These are phyloP conservation scores for Sarcophaga carnaria DNA, from an alignment of 2,888 invertebrate genomes.

Conservation along the genomic window DNA sequence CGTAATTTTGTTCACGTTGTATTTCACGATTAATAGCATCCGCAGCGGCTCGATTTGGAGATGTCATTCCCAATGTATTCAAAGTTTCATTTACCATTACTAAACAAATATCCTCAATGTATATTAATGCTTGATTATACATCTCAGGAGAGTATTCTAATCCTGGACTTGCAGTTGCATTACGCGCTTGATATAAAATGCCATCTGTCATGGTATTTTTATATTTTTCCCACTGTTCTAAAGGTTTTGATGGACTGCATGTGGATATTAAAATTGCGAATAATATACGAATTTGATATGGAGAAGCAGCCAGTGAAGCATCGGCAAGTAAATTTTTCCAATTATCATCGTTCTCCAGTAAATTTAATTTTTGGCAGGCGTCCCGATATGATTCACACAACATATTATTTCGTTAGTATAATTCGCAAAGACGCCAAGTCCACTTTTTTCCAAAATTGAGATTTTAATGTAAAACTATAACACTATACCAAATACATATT, in stretches of 20 bases:
- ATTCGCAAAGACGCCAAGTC: too few species aligned
- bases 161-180: constrained; percentile 5
- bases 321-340: constrained; percentile 62
- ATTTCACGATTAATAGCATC: constrained; percentile 4
- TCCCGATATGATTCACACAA: constrained; percentile 74
- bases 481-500: too few species aligned
- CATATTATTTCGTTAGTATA: constrained; percentile 61
- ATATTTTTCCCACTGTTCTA: constrained; percentile 42
- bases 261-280: constrained; percentile 63
- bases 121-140: constrained; percentile 8
- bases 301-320: constrained; percentile 51
- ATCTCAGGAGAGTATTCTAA: constrained; percentile 1
- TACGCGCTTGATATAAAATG: constrained; percentile 47
- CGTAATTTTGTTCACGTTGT: not conserved
- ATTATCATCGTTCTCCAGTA: constrained; percentile 74
- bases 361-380: constrained; percentile 62
- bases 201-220: constrained; percentile 37
- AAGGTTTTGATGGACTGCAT: constrained; percentile 64
- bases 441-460: too few species aligned
- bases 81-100: constrained; percentile 1
- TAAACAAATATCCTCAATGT: constrained; percentile 9
- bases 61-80: not conserved
- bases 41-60: not conserved
- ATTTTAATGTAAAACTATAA: too few species aligned
- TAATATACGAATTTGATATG: constrained; percentile 57